Percentiles rank a stretch among this genome's conserved stretches.
phyloP scores from a whole-genome alignment of 1,140 invertebrate genomes.

The Aphaenogaster ashmeadi region DNA sequence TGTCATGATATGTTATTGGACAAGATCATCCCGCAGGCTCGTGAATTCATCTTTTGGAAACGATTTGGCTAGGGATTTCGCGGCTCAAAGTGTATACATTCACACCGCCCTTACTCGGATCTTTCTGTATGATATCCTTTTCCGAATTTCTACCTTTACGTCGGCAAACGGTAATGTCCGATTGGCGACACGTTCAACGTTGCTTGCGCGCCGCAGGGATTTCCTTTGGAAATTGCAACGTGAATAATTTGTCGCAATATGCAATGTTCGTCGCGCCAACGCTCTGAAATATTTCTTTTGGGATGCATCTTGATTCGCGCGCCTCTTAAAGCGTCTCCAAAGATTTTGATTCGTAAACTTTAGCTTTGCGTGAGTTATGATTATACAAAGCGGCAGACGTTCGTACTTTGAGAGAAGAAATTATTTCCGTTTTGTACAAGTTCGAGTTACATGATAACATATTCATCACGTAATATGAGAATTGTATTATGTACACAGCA shows the following conservation, averaged over 20 bases:
- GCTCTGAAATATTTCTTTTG: conserved; percentile 27
- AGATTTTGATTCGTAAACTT: conserved; percentile 3
- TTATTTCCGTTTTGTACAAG: conserved; percentile 7
- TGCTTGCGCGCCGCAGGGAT: conserved; percentile 31
- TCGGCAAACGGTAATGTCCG: neutral
- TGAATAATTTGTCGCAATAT: conserved; percentile 64
- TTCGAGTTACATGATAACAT: neutral
- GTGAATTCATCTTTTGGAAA: conserved; percentile 27
- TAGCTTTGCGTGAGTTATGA: conserved; percentile 3
- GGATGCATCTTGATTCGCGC: conserved; percentile 14
- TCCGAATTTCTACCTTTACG: neutral
- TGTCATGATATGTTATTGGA: neutral
- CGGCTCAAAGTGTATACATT: neutral
- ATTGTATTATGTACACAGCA: neutral
- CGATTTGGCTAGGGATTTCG: conserved; percentile 41
- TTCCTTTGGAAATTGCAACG: conserved; percentile 53
- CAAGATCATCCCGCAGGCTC: neutral
- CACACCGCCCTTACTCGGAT: conserved; percentile 16
- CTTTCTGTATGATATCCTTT: neutral
- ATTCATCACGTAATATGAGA: neutral
- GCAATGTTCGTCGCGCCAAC: neutral
- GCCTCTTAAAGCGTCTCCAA: conserved; percentile 8
- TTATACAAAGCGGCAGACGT: neutral
- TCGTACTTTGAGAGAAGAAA: neutral
- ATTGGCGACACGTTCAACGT: conserved; percentile 31